Conservation (phyloP, 2,113 vertebrate species). For the Octodon degus region DNA sequence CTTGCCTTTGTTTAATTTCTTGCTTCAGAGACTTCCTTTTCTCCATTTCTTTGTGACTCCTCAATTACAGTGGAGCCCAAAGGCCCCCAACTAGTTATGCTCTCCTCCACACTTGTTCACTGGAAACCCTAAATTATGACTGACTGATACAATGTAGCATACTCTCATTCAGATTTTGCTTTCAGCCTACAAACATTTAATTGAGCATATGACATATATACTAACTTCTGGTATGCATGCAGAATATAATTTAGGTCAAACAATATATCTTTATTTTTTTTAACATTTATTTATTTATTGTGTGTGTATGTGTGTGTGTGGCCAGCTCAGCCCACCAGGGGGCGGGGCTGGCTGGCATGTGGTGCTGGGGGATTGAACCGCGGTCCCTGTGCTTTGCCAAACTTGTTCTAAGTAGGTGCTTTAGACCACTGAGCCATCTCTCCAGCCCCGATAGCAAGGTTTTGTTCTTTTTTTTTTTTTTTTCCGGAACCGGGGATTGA, state of each 20-base stretch:
- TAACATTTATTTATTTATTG: not conserved
- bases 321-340: too few relatives aligned
- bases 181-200: not conserved
- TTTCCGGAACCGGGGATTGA: too few relatives aligned
- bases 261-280: not conserved
- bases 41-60: not conserved
- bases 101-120: not conserved
- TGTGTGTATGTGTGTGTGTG: too few relatives aligned
- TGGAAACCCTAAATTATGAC: not conserved
- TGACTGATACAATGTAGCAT: not conserved
- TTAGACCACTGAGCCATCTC: too few relatives aligned
- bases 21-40: not conserved
- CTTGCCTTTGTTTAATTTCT: not conserved
- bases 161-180: not conserved
- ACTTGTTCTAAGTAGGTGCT: too few relatives aligned
- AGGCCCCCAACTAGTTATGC: not conserved
- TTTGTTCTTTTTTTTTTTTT: too few relatives aligned
- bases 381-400: too few relatives aligned
- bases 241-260: not conserved
- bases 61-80: not conserved
- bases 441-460: too few relatives aligned
- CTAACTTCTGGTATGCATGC: not conserved
- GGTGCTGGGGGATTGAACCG: too few relatives aligned
- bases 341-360: too few relatives aligned
- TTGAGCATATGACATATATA: not conserved